phyloP scores from a whole-genome alignment of 1,140 invertebrate species.

The Drosophila sechellia region DNA sequence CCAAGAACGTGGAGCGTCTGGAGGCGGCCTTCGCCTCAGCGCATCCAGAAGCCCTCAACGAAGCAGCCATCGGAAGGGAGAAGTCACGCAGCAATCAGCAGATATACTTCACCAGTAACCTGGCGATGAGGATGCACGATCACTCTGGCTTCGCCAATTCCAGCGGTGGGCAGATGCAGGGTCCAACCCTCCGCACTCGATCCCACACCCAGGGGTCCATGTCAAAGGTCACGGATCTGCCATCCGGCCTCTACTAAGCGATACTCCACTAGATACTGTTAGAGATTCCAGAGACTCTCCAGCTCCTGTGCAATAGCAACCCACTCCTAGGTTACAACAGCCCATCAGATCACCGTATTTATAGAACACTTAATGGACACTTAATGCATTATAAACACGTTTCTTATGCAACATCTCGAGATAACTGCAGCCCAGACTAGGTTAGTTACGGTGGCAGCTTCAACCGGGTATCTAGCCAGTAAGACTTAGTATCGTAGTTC shows the following conservation, averaged over 20 bases:
- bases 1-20: constrained; percentile 91
- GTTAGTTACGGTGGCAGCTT: constrained; percentile 70
- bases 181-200: constrained; percentile 61
- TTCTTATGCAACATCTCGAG: constrained; percentile 27
- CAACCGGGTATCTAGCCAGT: constrained; percentile 66
- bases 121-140: constrained; percentile 79
- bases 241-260: constrained; percentile 88
- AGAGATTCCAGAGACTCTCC: constrained; percentile 22
- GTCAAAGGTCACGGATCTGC: constrained; percentile 89
- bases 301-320: constrained; percentile 64
- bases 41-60: constrained; percentile 87
- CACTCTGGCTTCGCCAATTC: constrained; percentile 24
- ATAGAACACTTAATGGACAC: constrained; percentile 1
- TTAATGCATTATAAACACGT: constrained; percentile 4
- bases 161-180: constrained; percentile 1
- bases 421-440: constrained; percentile 31
- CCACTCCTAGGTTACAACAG: constrained; percentile 31
- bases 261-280: constrained; percentile 13
- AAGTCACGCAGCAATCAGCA: constrained; percentile 85
- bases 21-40: constrained; percentile 86
- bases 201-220: constrained; percentile 85
- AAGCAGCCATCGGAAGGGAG: constrained; percentile 86
- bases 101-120: constrained; percentile 84
- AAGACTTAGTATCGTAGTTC: constrained; percentile 39
- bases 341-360: constrained; percentile 32